Evolutionary conservation across 2,888 invertebrate genomes (phyloP).

Genomic region (Alviniconcha strummeri): DNA sequence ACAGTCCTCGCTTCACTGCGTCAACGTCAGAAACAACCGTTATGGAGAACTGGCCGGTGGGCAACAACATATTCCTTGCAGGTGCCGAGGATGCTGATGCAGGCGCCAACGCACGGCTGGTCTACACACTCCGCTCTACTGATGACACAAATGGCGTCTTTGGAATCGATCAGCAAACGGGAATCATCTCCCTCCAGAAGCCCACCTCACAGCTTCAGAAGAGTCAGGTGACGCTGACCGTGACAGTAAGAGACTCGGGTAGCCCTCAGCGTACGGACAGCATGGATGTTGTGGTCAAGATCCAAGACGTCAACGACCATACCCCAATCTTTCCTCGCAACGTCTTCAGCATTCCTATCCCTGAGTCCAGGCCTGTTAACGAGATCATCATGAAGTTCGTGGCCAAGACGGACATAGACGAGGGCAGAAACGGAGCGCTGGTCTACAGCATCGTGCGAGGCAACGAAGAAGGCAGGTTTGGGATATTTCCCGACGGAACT

Average conservation of each 20-base stretch:
- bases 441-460: slow-evolving; percentile 85
- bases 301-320: slow-evolving; percentile 96
- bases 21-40: slow-evolving; percentile 79
- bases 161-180: slow-evolving; percentile 88
- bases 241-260: slow-evolving; percentile 65
- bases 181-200: slow-evolving; percentile 90
- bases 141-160: slow-evolving; percentile 84
- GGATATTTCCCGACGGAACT: slow-evolving; percentile 95
- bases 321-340: slow-evolving; percentile 94
- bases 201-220: slow-evolving; percentile 74
- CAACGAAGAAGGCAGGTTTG: slow-evolving; percentile 89
- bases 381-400: slow-evolving; percentile 77
- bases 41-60: slow-evolving; percentile 92
- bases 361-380: slow-evolving; percentile 93
- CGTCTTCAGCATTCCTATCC: slow-evolving; percentile 92
- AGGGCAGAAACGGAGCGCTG: slow-evolving; percentile 62
- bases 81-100: slow-evolving; percentile 91
- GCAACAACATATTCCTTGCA: slow-evolving; percentile 92
- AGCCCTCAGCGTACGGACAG: slow-evolving; percentile 50
- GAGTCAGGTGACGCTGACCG: slow-evolving; percentile 44
- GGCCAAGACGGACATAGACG: slow-evolving; percentile 63
- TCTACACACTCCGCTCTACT: slow-evolving; percentile 84
- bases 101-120: slow-evolving; percentile 90
- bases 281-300: slow-evolving; percentile 66
- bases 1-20: slow-evolving; percentile 81